A percentile compares a stretch with the other conserved stretches of the same genome.
Evolutionary conservation across 2,113 vertebrate genomes (phyloP).

Genomic region (Narcine bancroftii): DNA sequence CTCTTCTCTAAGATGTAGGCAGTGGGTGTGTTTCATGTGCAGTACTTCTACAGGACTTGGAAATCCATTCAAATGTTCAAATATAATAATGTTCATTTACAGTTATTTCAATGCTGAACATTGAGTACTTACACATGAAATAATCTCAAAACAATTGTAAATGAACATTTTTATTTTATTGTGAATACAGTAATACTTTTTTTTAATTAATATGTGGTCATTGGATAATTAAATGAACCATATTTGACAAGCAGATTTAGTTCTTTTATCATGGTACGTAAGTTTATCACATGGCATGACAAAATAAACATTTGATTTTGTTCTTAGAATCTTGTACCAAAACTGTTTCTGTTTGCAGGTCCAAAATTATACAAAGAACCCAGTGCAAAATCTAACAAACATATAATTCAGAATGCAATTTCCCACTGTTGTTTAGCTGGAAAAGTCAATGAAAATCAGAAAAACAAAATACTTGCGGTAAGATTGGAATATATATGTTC

Average conservation of each 20-base stretch:
- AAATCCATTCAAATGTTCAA: too few species aligned
- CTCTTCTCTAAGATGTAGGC: too few species aligned
- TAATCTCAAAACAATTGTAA: too few species aligned
- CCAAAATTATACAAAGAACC: slow-evolving; percentile 96
- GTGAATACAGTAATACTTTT: too few species aligned
- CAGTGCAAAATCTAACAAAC: slow-evolving; percentile 97
- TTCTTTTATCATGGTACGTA: not conserved
- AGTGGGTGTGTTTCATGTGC: too few species aligned
- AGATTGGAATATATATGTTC: slow-evolving; percentile 39
- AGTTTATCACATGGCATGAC: slow-evolving; percentile 29
- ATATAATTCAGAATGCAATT: slow-evolving; percentile 94
- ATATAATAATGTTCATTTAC: too few species aligned
- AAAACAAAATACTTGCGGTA: slow-evolving; percentile 97
- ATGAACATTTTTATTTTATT: too few species aligned
- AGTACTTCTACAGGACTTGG: too few species aligned
- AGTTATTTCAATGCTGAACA: too few species aligned
- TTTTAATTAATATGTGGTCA: not conserved
- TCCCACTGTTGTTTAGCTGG: slow-evolving; percentile 95
- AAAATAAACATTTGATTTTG: slow-evolving; percentile 37
- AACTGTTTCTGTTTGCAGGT: slow-evolving; percentile 58
- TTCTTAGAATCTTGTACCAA: too few species aligned
- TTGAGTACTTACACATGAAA: too few species aligned
- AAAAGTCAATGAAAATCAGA: slow-evolving; percentile 95
- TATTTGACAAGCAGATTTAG: not conserved
- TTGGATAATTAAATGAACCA: not conserved